phyloP scores from a whole-genome alignment of 2,113 vertebrate species.

The Micronycteris hirsuta region DNA sequence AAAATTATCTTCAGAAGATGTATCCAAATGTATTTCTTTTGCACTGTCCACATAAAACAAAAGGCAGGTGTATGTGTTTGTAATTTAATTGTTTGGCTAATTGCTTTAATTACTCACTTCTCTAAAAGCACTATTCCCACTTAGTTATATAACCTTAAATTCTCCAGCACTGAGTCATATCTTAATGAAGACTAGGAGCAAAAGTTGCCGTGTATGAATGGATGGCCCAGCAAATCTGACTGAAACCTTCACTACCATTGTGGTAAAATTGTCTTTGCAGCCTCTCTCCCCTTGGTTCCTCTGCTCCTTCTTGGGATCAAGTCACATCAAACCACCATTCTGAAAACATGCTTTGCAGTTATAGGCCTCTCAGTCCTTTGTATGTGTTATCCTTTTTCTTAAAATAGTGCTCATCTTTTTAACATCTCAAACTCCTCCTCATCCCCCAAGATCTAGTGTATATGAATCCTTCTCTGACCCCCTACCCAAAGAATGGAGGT shows the following conservation, averaged over 20 bases:
- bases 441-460: neutral
- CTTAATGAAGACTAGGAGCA: neutral
- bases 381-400: neutral
- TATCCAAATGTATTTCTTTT: conserved; percentile 18
- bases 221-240: neutral
- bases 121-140: neutral
- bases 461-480: neutral
- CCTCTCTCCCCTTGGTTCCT: neutral
- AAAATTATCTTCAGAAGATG: neutral
- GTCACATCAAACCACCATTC: neutral
- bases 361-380: neutral
- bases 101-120: neutral
- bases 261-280: neutral
- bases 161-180: neutral
- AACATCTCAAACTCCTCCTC: neutral
- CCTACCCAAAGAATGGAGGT: neutral
- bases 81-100: neutral
- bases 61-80: neutral
- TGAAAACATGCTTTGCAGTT: neutral
- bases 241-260: neutral
- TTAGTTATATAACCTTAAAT: neutral
- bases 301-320: neutral
- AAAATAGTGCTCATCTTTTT: neutral
- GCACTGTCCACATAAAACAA: neutral
- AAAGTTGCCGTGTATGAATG: neutral